These are phyloP conservation scores for Polia nebulosa DNA, from an alignment of 2,888 invertebrate genomes.

Conservation along the genomic window DNA sequence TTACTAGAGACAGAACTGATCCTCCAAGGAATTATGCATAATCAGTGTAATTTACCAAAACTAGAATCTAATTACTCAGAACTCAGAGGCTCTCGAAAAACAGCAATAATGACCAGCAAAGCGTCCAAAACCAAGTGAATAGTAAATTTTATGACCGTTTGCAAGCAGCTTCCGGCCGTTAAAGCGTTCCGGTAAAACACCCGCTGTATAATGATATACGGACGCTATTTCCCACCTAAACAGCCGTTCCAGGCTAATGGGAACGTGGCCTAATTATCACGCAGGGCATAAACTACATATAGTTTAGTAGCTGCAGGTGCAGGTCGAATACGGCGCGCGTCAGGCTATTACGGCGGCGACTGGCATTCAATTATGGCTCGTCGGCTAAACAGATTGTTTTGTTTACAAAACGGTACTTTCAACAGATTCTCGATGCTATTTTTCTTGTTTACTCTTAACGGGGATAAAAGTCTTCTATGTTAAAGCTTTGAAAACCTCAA, in stretches of 20 bases:
- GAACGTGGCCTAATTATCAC: conserved; percentile 58
- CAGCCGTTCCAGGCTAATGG: conserved; percentile 47
- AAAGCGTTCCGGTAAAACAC: conserved; percentile 49
- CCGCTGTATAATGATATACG: conserved; percentile 28
- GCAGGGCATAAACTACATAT: conserved; percentile 28
- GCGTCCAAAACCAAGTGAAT: conserved; percentile 38
- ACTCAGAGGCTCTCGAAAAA: conserved; percentile 27
- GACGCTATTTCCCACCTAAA: conserved; percentile 45
- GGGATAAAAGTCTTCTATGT: neutral
- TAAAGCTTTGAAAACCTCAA: neutral
- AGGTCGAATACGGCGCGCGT: conserved; percentile 35
- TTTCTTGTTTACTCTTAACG: neutral
- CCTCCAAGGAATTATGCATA: neutral
- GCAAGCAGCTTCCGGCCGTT: conserved; percentile 52
- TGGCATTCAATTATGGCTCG: conserved; percentile 23
- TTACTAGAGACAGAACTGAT: neutral
- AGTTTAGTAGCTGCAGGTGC: conserved; percentile 37
- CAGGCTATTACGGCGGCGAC: conserved; percentile 1
- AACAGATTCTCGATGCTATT: neutral
- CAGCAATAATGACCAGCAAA: conserved; percentile 11
- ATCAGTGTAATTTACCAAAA: neutral
- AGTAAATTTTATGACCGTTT: conserved; percentile 45
- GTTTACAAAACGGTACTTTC: neutral
- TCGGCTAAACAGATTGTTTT: conserved; percentile 18
- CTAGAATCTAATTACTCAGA: conserved; percentile 8